phyloP scores from a whole-genome alignment of 2,113 vertebrate genomes.

The Buteo buteo region DNA sequence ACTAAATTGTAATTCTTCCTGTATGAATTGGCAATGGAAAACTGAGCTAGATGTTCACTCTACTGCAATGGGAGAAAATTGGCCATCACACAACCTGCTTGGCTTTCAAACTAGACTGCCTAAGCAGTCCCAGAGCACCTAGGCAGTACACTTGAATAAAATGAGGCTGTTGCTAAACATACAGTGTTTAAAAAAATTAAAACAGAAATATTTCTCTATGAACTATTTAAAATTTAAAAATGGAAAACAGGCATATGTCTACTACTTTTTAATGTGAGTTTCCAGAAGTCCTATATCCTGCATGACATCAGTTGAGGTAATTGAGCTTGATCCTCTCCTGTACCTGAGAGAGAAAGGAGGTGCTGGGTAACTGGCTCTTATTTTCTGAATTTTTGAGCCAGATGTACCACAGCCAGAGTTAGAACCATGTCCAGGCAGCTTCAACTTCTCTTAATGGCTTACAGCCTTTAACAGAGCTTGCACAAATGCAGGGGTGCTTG shows the following conservation, averaged over 20 bases:
- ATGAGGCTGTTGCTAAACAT: neutral
- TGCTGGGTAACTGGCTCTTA: neutral
- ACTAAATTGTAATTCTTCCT: conserved; percentile 12
- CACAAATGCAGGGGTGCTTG: neutral
- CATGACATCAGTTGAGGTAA: neutral
- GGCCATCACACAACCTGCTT: neutral
- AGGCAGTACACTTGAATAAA: neutral
- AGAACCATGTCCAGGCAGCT: neutral
- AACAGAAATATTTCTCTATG: neutral
- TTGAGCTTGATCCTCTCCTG: neutral
- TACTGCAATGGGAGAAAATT: conserved; percentile 9
- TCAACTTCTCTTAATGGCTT: neutral
- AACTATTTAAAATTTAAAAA: neutral
- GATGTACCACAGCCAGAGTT: neutral
- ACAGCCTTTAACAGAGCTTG: neutral
- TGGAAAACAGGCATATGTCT: neutral
- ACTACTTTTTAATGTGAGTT: neutral
- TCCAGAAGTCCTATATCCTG: neutral
- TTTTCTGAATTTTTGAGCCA: neutral
- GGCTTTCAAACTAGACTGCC: neutral
- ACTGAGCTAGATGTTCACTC: neutral
- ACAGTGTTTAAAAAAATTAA: neutral
- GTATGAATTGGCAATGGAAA: conserved; percentile 25
- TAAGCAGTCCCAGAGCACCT: neutral
- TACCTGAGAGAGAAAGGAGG: neutral